Base-by-base conservation (phyloP, 2,888 invertebrate species). In the Metalampra italica region DNA sequence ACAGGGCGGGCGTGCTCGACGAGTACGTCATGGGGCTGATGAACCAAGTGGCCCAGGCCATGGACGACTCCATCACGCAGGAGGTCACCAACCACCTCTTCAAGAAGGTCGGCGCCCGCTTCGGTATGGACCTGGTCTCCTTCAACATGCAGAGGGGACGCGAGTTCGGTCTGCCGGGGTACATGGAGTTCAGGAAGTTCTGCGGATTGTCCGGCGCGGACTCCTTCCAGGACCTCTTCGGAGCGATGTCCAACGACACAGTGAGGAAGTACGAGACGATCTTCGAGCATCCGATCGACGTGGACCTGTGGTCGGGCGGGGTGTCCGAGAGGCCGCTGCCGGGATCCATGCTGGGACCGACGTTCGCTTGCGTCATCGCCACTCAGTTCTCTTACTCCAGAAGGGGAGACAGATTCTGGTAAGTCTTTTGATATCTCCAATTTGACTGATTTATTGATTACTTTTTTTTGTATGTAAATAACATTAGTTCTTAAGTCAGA, bases 281-380 rank as follows among this genome's bases (percentile, higher is more conserved):
- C 68, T 97, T 96, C 70, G 95, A 95, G 92, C 95, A 96, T 78
- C 97, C 97, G 1, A 92, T 94, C 52, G 98, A 98, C 78, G 96
- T 98, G 43, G 98, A 98, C 89, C 90, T 98, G 47, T 98, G 97
- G 96, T 96, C 97, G 13, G 98, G 97, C 44, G 98, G 97, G 43
- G 96, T 98, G 7, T 96, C 97, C 0, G 98, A 98, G 74, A 91
- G 94, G 54, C 95, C 97, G 1, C 90, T 97, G 47, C 95, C 96
- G 8, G 97, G 97, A 41, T 96, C 97, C 48, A 95, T 98, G 94
- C 91, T 98, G 53, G 98, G 98, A 45, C 97, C 98, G 0, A 97
- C 97, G 45, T 98, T 98, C 71, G 96, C 97, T 46, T 98, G 98
- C 73, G 91, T 98, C 55, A 97, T 98, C 65, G 98, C 97, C 29